Base-by-base conservation (phyloP, 2,797 vertebrate genomes). In the Linurgus olivaceus region DNA sequence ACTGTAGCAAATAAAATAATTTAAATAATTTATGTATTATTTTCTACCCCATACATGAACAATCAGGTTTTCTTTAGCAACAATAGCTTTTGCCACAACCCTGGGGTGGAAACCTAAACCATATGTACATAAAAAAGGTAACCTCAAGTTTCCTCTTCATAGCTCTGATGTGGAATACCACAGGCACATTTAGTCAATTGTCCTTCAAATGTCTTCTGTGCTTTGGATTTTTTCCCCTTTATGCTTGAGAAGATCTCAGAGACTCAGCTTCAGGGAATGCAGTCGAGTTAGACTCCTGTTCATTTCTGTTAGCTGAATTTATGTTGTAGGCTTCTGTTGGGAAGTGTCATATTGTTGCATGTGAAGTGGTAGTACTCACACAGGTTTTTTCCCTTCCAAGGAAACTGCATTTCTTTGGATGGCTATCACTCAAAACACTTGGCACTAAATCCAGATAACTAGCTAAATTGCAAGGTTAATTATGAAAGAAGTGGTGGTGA, bases 91-190 rank as follows among this genome's bases (percentile, higher is more conserved):
- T 88, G 62, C 80, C 63, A 79, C 61, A 92, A 76, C 31, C 86
- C 51, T 21, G 48, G 48, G 74, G 55, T 75, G 74, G 88, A 67
- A 96, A 90, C 83, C 63, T 78, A 94, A 96, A 90, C 68, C 55
- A 57, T 71, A 86, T 52, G 51, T 55, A 78, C 35, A 86, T 59
- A 51, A 87, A 93, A 86, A 88, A 94, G 79, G 75, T 90, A 94
- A 96, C 87, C 83, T 96, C 77, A 80, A 92, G 86, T 80, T 93
- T 92, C 86, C 89, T 93, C 70, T 88, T 62, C 33, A 5, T 40
- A 84, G 82, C 61, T 94, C 72, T 95, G 86, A 89, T 93, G 86
- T 92, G 91, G 75, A 96, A 92, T 19, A 94, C 85, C 77, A 85
- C 75, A 80, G 87, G 78, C 94, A 83, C 33, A 58, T 95, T 95